Evolutionary conservation across 2,113 vertebrate genomes (phyloP), one percentile per base, ranked within the genome.

Genomic region (Ictidomys tridecemlineatus): DNA sequence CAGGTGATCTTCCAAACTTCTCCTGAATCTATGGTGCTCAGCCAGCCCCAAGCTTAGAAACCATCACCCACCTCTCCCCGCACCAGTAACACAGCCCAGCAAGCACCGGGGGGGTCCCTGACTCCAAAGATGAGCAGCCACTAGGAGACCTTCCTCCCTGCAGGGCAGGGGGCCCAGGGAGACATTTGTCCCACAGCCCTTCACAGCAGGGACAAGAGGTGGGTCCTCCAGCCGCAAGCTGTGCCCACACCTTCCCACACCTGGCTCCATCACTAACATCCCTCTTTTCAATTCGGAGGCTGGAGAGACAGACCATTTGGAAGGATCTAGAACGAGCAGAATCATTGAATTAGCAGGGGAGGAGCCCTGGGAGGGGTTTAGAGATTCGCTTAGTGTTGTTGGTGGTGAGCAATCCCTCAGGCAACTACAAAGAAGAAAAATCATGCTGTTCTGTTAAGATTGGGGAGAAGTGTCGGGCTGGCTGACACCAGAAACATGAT

Each of bases 31-130:
- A 4, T n/a, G 10, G 4, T 10, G 18, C 42, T 65, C 51, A 37
- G 22, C 18, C 74, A 78, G 65, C 80, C 48, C 28, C 58, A 76
- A 70, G 56, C 28, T 67, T 18, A 45, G 73, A 30, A 17, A 48
- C 4, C 5, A 26, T 0, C 67, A 13, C 63, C 2, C 56, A 5
- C 1, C 14, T n/a, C 20, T 17, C 4, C 1, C 63, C 20, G 5
- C 10, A 8, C 2, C 2, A 4, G 42, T 34, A n/a, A 73, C 16
- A 28, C 24, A 24, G 26, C 4, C 16, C 74, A 39, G 61, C 28
- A 32, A 51, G 63, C 32, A n/a, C 45, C 34, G 2, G 69, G 32
- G 4, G 14, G 32, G 32, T 0, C 11, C 9, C 56, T 1, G 34
- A 58, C 26, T 77, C 61, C 80, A 42, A 85, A 32, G 79, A 53